Evolutionary conservation across 2,797 vertebrate species (phyloP).

Genomic region (Acrocephalus scirpaceus): DNA sequence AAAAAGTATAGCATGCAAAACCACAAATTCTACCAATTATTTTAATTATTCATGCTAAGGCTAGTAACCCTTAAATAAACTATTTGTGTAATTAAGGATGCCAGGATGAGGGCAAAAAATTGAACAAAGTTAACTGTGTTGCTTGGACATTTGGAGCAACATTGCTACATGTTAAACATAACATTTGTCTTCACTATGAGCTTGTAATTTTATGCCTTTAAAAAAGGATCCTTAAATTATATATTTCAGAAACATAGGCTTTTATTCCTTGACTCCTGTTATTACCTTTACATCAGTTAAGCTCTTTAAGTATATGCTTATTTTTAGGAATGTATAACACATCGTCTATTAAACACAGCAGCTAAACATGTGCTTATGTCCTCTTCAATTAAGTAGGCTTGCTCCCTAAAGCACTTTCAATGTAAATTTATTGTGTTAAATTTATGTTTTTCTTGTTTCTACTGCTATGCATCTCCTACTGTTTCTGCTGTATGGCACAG

Average conservation of each 20-base stretch:
- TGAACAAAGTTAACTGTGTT: not conserved
- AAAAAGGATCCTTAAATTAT: not conserved
- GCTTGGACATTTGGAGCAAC: not conserved
- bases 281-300: not conserved
- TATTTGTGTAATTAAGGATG: not conserved
- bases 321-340: conserved; percentile 13
- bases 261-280: conserved; percentile 20
- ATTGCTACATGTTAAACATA: not conserved
- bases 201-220: not conserved
- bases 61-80: not conserved
- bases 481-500: conserved; percentile 49
- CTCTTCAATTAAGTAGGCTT: conserved; percentile 61
- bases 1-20: not conserved
- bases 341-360: conserved; percentile 30
- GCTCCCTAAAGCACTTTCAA: conserved; percentile 51
- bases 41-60: not conserved
- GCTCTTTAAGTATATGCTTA: conserved; percentile 16
- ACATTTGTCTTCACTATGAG: conserved; percentile 37
- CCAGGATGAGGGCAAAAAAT: not conserved
- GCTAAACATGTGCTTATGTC: conserved; percentile 22
- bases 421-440: conserved; percentile 64
- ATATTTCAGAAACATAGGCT: conserved; percentile 14
- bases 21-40: not conserved
- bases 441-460: conserved; percentile 52
- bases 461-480: conserved; percentile 33